These are phyloP conservation scores for Enteromius paludinosus DNA, from an alignment of 2,797 vertebrate genomes.

Conservation along the genomic window DNA sequence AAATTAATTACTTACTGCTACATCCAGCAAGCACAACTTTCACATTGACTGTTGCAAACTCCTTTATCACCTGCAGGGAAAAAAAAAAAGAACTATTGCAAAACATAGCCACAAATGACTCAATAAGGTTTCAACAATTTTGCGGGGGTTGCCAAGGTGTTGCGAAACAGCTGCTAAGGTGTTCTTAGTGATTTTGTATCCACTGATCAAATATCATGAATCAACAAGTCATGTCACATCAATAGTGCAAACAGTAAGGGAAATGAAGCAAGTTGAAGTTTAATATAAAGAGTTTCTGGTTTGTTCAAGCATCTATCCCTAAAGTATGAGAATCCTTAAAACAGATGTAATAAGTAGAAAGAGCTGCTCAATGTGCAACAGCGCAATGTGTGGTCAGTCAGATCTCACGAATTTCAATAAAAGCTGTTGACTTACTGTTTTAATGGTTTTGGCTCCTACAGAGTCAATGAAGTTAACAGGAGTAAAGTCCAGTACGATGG, in stretches of 20 bases:
- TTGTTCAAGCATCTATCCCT: background rate
- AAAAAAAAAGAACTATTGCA: conserved; percentile 49
- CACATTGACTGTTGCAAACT: conserved; percentile 85
- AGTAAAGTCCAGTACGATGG: conserved; percentile 90
- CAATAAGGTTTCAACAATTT: background rate
- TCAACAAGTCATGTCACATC: background rate
- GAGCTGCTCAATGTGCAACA: background rate
- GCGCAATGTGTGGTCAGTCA: background rate
- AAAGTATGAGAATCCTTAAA: background rate
- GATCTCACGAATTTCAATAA: background rate
- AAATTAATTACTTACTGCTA: conserved; percentile 82
- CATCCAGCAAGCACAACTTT: conserved; percentile 84
- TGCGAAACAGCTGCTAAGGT: background rate
- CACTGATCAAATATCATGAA: background rate
- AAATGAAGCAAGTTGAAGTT: background rate
- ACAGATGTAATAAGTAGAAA: background rate
- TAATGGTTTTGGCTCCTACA: conserved; percentile 90
- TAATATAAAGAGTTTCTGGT: background rate
- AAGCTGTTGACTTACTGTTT: conserved; percentile 79
- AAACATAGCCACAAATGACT: background rate
- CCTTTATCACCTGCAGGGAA: conserved; percentile 86
- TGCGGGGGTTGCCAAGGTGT: background rate
- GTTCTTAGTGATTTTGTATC: background rate
- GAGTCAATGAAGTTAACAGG: conserved; percentile 91
- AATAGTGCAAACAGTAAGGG: background rate